These are phyloP conservation scores for Spermophilus dauricus DNA, from an alignment of 2,113 vertebrate genomes.

Conservation along the genomic window DNA sequence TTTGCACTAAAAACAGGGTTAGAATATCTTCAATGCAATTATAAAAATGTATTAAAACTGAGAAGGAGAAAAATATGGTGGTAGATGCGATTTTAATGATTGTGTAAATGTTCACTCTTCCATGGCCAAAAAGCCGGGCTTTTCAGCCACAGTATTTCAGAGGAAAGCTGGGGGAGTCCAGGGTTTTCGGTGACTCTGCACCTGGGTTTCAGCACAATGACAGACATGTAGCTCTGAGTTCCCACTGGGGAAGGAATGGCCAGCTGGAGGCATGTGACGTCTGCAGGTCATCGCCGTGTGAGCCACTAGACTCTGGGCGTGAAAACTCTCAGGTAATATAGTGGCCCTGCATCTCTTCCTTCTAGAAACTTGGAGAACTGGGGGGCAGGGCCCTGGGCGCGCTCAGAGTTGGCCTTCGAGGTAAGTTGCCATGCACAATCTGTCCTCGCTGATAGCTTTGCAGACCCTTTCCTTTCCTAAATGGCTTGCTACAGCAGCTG, in stretches of 20 bases:
- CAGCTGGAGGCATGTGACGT: neutral
- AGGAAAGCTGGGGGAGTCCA: conserved; percentile 45
- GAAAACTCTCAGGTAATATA: neutral
- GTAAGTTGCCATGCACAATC: neutral
- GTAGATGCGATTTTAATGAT: conserved; percentile 91
- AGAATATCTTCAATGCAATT: conserved; percentile 92
- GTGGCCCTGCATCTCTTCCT: neutral
- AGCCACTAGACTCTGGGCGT: neutral
- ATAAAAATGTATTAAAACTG: conserved; percentile 92
- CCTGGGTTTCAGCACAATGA: neutral
- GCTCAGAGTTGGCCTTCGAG: neutral
- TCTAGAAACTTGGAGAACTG: neutral
- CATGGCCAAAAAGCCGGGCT: conserved; percentile 76
- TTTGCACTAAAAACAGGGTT: conserved; percentile 92
- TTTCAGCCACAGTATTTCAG: conserved; percentile 61
- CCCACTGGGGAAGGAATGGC: neutral
- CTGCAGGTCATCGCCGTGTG: neutral
- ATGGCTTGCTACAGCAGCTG: neutral
- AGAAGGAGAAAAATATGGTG: conserved; percentile 89
- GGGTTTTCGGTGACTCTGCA: neutral
- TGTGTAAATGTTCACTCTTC: conserved; percentile 90
- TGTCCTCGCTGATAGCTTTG: neutral
- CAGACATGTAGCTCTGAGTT: neutral
- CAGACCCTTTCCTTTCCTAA: conserved; percentile 1
- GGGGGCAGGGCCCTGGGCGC: fast-evolving